These are phyloP conservation scores for Urocolius indicus DNA, from an alignment of 2,113 vertebrate genomes.

Conservation along the genomic window DNA sequence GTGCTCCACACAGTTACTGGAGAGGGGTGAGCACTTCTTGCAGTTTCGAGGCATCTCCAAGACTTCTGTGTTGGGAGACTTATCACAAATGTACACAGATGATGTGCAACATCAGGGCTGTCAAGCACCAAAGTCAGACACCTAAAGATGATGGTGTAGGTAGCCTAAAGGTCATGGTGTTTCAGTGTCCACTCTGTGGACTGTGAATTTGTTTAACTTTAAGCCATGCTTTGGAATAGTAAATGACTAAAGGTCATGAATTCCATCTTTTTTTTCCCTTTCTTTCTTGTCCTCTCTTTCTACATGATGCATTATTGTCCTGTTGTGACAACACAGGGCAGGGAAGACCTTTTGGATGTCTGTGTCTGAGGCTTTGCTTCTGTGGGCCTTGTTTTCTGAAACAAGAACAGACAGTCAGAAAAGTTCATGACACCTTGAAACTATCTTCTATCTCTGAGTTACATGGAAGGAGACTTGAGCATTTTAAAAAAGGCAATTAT, in stretches of 20 bases:
- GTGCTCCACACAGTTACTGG: neutral
- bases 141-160: neutral
- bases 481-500: neutral
- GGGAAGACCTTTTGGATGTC: neutral
- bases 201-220: neutral
- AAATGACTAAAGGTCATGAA: neutral
- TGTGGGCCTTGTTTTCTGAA: neutral
- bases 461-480: fast-evolving
- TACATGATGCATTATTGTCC: neutral
- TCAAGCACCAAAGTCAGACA: neutral
- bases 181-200: neutral
- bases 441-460: neutral
- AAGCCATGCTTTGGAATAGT: no score
- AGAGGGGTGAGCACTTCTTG: neutral
- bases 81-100: fast-evolving
- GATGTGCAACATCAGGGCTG: neutral
- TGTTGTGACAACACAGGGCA: neutral
- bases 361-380: neutral
- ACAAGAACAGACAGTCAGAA: neutral
- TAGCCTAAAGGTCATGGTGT: neutral
- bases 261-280: neutral
- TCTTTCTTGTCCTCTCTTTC: no score
- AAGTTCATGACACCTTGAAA: neutral
- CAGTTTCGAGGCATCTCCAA: fast-evolving
- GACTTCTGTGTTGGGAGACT: neutral